Base-by-base conservation (phyloP, 1,140 invertebrate species). In the Plectrocnemia conspersa region DNA sequence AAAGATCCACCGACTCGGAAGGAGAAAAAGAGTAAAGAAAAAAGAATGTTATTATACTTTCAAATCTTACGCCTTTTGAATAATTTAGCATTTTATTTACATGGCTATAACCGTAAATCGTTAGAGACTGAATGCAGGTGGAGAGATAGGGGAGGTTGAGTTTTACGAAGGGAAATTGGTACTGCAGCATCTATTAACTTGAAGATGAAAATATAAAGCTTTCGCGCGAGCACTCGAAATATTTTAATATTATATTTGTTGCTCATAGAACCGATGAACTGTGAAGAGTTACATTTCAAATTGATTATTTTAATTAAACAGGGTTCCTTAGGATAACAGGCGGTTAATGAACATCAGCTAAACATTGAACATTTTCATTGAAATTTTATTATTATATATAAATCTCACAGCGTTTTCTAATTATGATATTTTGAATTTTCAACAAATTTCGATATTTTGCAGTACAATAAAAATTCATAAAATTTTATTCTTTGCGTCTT, bases 1-100 rank as follows among this genome's bases (percentile, higher is more conserved):
- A 44, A 47, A 15, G 38, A 33, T 54, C 24, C 35, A 18, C 13
- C 42, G 16, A 15, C 33, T 25, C 21, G 11, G 35, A 24, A 38
- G 48, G 47, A 47, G 53, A 56, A 56, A 54, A 54, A n/a, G n/a
- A 50, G 47, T 50, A 50, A 50, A 56, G 58, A 60, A 48, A 53
- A 29, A 56, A 38, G 49, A 55, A 54, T 61, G 49, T 56, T 56
- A 61, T 61, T 61, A 56, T 61, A 61, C 58, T 61, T 61, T 61
- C 58, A 61, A 61, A 61, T 61, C 54, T 47, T 29, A 29, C 22
- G 58, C 54, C 58, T 61, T 61, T 61, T 61, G 58, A 61, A 61
- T 61, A 61, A 56, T 56, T 61, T 56, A 56, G 54, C 58, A 61
- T 61, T 61, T 56, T 56, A 61, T 61, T 56, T 61, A 52, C 55